Conservation (phyloP, 2,113 vertebrate genomes). For the Rhinichthys klamathensis region DNA sequence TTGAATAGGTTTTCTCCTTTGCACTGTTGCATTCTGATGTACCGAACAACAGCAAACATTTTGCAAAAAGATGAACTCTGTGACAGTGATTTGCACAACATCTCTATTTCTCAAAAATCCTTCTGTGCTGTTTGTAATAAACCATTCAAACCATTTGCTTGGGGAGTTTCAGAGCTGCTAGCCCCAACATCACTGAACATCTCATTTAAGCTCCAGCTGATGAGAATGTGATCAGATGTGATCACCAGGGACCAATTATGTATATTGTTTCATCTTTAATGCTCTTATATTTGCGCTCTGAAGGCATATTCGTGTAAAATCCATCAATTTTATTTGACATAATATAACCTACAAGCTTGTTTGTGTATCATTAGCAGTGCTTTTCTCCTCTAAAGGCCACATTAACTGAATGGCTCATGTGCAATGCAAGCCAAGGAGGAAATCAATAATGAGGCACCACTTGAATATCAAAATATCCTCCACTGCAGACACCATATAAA, state of each 20-base stretch:
- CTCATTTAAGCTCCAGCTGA: constrained; percentile 13
- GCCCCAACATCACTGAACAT: constrained; percentile 1
- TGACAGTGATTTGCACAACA: background rate
- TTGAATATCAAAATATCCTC: constrained; percentile 29
- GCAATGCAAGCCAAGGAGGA: constrained; percentile 27
- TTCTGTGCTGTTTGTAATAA: constrained; percentile 5
- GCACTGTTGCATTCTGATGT: background rate
- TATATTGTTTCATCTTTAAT: constrained; percentile 40
- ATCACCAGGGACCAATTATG: constrained; percentile 39
- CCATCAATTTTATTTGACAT: constrained; percentile 43
- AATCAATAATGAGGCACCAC: constrained; percentile 42
- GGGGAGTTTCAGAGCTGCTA: constrained; percentile 11
- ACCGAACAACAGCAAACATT: background rate
- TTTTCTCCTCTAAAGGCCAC: constrained; percentile 46
- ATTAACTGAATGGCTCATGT: constrained; percentile 30
- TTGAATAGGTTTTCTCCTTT: background rate
- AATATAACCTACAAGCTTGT: constrained; percentile 41
- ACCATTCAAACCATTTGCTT: background rate
- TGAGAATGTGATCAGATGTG: constrained; percentile 34
- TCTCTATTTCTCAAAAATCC: background rate
- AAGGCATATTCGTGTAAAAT: constrained; percentile 26
- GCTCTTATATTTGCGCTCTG: constrained; percentile 14
- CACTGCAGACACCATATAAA: background rate
- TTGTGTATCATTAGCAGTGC: constrained; percentile 41
- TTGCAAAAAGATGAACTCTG: background rate